Percentiles rank a stretch among this genome's conserved stretches.
phyloP scores from a whole-genome alignment of 2,888 invertebrate genomes.

The Callosobruchus maculatus region DNA sequence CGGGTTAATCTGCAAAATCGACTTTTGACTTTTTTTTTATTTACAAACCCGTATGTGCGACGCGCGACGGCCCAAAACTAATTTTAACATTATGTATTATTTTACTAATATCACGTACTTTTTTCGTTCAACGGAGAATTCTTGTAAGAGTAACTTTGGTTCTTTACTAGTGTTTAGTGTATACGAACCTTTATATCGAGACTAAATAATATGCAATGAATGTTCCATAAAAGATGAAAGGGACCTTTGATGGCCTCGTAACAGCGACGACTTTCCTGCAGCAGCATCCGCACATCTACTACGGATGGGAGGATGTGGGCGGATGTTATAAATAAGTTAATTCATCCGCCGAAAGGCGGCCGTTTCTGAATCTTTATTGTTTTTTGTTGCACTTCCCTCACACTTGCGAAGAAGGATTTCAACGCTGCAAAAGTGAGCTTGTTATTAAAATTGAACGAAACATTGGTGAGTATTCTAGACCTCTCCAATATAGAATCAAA shows the following conservation, averaged over 20 bases:
- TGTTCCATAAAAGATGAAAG: background rate
- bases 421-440: background rate
- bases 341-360: slow-evolving; percentile 35
- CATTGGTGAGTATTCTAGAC: too few species aligned
- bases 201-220: background rate
- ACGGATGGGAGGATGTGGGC: slow-evolving; percentile 20
- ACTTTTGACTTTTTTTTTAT: too few species aligned
- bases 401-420: background rate
- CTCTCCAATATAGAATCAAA: too few species aligned
- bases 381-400: background rate
- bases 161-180: too few species aligned
- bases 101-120: too few species aligned
- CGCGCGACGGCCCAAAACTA: too few species aligned
- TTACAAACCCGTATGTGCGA: too few species aligned
- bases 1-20: too few species aligned
- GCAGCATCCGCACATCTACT: background rate
- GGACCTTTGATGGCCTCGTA: background rate
- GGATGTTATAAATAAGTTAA: slow-evolving; percentile 41
- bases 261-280: background rate
- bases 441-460: too few species aligned
- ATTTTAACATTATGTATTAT: too few species aligned
- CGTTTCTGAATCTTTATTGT: slow-evolving; percentile 33
- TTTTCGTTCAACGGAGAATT: too few species aligned
- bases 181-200: background rate
- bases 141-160: too few species aligned